Percentiles rank a stretch among this genome's conserved stretches.
Conservation (phyloP, 2,888 invertebrate species). For the Rhagonycha lutea region DNA sequence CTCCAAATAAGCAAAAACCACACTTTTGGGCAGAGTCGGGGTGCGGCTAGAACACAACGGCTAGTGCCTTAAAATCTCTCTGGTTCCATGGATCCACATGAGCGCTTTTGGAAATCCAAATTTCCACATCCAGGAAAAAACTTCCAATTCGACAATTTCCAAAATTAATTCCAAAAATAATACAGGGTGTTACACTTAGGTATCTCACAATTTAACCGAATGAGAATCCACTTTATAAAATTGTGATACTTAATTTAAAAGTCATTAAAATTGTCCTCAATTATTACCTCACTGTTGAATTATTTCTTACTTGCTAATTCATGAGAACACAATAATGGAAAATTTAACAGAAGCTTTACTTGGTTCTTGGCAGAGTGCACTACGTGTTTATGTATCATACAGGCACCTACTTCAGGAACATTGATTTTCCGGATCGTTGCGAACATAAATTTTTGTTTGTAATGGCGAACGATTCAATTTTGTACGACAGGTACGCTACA, state of each 20-base stretch:
- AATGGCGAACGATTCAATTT: not conserved
- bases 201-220: too few species aligned
- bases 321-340: not conserved
- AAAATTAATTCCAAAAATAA: too few species aligned
- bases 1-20: too few species aligned
- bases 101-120: too few species aligned
- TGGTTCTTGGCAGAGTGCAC: not conserved
- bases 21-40: too few species aligned
- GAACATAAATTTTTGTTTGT: not conserved
- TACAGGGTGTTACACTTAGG: too few species aligned
- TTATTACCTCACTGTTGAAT: not conserved
- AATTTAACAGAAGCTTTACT: not conserved
- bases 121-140: too few species aligned
- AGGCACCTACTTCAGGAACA: not conserved
- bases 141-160: too few species aligned
- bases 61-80: too few species aligned
- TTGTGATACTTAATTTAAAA: not conserved
- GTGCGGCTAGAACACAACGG: too few species aligned
- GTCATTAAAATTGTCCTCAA: not conserved
- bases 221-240: too few species aligned
- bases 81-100: too few species aligned
- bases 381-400: not conserved
- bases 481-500: conserved; percentile 6
- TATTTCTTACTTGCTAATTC: not conserved
- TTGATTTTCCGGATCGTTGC: not conserved